A percentile compares a stretch with the other conserved stretches of the same genome.
Conservation (phyloP, 2,888 invertebrate species). For the Caenorhabditis sp. region DNA sequence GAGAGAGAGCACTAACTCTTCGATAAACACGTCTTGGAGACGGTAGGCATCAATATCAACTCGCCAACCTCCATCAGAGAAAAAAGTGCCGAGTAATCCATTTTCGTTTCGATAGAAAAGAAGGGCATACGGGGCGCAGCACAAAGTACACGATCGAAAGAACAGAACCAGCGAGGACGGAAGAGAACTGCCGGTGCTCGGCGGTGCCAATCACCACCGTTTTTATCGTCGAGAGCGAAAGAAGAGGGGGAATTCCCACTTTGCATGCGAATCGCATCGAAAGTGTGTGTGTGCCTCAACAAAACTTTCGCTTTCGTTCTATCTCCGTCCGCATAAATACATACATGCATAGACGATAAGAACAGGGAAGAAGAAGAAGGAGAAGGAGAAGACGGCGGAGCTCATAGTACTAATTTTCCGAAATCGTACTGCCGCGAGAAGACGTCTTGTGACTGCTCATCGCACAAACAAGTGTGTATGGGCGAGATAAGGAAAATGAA, state of each 20-base stretch:
- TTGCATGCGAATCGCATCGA: conserved; percentile 5
- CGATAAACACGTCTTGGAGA: conserved; percentile 12
- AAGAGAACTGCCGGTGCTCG: conserved; percentile 13
- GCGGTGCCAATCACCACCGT: conserved; percentile 26
- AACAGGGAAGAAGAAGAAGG: conserved; percentile 4
- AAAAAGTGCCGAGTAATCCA: conserved; percentile 24
- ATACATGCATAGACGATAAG: background rate
- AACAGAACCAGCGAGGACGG: background rate
- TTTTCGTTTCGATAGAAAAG: too few relatives aligned
- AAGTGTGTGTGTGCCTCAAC: background rate
- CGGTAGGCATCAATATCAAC: conserved; percentile 10
- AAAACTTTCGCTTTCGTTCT: background rate
- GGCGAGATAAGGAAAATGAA: too few relatives aligned
- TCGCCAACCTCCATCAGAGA: background rate
- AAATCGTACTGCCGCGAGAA: background rate
- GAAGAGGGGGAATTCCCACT: background rate
- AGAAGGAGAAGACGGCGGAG: background rate
- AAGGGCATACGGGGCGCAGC: too few relatives aligned
- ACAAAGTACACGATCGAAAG: conserved; percentile 33
- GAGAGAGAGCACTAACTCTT: conserved; percentile 2
- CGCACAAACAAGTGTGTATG: too few relatives aligned
- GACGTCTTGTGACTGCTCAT: conserved; percentile 11
- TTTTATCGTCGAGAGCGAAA: conserved; percentile 7
- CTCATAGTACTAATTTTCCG: conserved; percentile 9
- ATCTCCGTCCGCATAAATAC: too few relatives aligned